phyloP scores from a whole-genome alignment of 2,113 vertebrate genomes.

The Pantherophis guttatus region DNA sequence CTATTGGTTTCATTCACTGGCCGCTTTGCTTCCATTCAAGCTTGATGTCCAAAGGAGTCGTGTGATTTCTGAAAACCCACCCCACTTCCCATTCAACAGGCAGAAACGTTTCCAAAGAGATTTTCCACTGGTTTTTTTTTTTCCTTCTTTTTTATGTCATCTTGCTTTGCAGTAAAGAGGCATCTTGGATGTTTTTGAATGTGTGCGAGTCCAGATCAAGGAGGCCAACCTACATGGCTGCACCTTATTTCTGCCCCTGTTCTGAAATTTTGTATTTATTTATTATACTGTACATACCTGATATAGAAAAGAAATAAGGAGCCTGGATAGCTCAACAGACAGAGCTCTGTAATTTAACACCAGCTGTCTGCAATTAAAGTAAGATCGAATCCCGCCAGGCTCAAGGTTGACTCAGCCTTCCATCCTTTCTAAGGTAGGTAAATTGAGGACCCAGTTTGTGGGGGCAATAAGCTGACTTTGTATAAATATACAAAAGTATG shows the following conservation, averaged over 20 bases:
- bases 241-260: constrained; percentile 41
- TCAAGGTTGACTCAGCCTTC: no score
- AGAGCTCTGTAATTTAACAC: no score
- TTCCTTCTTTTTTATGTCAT: fast-evolving
- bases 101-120: not conserved
- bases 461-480: no score
- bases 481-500: no score
- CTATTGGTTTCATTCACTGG: not conserved
- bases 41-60: not conserved
- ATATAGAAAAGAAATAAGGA: no score
- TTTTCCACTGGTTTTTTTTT: not conserved
- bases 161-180: not conserved
- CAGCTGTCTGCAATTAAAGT: no score
- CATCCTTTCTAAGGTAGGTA: no score
- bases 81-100: not conserved
- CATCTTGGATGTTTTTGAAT: constrained; percentile 20
- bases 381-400: no score
- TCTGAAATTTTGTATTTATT: constrained; percentile 20
- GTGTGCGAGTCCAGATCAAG: not conserved
- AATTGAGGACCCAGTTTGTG: no score
- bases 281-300: no score
- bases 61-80: constrained; percentile 18
- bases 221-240: fast-evolving
- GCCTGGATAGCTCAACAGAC: no score
- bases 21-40: not conserved